phyloP scores from a whole-genome alignment of 1,140 invertebrate species.

The Lepidostoma basale region DNA sequence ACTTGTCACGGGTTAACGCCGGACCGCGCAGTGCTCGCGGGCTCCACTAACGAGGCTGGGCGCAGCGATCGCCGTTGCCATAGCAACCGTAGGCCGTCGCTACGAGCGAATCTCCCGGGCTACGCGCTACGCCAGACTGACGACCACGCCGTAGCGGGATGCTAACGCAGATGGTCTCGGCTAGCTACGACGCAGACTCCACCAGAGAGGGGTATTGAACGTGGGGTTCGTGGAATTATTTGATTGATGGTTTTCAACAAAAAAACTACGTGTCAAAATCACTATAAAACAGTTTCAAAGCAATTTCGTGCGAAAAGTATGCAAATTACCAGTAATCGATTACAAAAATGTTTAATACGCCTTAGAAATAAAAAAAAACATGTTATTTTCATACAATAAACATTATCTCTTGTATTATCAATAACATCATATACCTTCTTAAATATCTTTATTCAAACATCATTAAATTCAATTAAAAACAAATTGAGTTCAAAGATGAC shows the following conservation, averaged over 20 bases:
- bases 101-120: background rate
- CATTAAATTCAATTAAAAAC: too few species aligned
- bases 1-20: constrained; percentile 2
- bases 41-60: background rate
- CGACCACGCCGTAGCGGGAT: background rate
- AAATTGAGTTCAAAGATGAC: too few species aligned
- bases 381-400: too few species aligned
- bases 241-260: background rate
- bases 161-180: background rate
- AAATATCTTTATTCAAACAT: too few species aligned
- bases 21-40: background rate
- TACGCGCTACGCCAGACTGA: constrained; percentile 17
- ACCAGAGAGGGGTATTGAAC: background rate
- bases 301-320: too few species aligned
- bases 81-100: background rate
- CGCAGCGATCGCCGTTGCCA: constrained; percentile 6
- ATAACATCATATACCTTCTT: too few species aligned
- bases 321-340: too few species aligned
- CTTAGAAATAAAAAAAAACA: too few species aligned
- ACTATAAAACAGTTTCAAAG: too few species aligned
- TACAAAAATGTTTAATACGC: too few species aligned
- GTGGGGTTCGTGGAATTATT: constrained; percentile 3
- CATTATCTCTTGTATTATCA: too few species aligned
- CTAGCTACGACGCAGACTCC: constrained; percentile 1
- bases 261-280: too few species aligned